Conservation (phyloP, 2,888 invertebrate species). For the Amphipoea oculea region DNA sequence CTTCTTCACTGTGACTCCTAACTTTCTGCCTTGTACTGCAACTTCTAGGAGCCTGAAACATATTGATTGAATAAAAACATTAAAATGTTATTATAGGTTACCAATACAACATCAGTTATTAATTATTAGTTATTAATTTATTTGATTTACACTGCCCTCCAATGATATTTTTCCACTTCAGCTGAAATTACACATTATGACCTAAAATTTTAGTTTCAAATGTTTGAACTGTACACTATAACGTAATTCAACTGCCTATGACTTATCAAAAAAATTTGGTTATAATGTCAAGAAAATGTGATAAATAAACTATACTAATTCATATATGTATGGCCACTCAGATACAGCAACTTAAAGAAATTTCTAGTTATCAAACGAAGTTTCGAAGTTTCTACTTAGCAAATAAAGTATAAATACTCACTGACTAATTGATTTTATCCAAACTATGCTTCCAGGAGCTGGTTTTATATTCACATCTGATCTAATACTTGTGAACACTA, state of each 20-base stretch:
- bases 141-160: background rate
- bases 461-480: conserved; percentile 72
- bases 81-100: background rate
- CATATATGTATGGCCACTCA: too few species aligned
- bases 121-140: background rate
- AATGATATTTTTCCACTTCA: too few species aligned
- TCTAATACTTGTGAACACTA: conserved; percentile 74
- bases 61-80: background rate
- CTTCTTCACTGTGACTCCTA: conserved; percentile 94
- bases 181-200: too few species aligned
- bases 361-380: background rate
- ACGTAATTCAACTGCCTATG: background rate
- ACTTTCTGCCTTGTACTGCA: conserved; percentile 94
- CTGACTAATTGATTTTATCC: conserved; percentile 76
- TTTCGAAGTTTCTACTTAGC: background rate
- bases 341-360: background rate
- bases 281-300: too few species aligned
- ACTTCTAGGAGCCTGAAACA: conserved; percentile 92
- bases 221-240: too few species aligned
- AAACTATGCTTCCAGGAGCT: conserved; percentile 82
- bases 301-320: too few species aligned
- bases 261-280: too few species aligned
- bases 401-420: conserved; percentile 67
- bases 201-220: too few species aligned
- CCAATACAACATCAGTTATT: background rate